A percentile compares a stretch with the other conserved stretches of the same genome.
phyloP scores from a whole-genome alignment of 2,888 invertebrate genomes.

The Metallyticus violacea region DNA sequence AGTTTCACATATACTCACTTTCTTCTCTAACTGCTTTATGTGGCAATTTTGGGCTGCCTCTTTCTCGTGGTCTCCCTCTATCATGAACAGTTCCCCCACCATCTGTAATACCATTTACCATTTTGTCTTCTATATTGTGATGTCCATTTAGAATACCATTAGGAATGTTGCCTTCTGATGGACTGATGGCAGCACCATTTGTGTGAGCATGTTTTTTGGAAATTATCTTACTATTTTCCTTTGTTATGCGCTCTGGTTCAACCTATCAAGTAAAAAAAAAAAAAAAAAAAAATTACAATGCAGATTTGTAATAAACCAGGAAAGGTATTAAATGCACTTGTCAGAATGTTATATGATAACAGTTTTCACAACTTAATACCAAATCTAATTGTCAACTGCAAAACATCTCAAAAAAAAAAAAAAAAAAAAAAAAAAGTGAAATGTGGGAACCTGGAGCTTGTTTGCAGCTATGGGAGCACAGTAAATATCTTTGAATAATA shows the following conservation, averaged over 20 bases:
- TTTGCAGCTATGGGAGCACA: too few species aligned
- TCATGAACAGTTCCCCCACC: background rate
- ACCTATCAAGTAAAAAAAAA: slow-evolving; percentile 23
- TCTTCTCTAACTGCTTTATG: background rate
- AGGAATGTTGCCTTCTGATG: background rate
- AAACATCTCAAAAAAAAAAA: too few species aligned
- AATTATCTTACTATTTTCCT: background rate
- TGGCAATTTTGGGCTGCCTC: slow-evolving; percentile 10
- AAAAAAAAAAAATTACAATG: background rate
- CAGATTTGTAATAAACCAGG: too few species aligned
- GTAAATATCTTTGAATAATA: too few species aligned
- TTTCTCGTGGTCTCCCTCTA: slow-evolving; percentile 13
- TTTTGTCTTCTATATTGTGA: background rate
- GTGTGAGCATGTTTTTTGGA: background rate
- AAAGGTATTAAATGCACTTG: too few species aligned
- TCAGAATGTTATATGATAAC: too few species aligned
- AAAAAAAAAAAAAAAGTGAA: too few species aligned
- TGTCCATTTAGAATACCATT: background rate
- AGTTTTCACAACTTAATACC: too few species aligned
- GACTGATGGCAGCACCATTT: background rate
- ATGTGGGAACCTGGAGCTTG: too few species aligned
- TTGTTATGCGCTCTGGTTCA: slow-evolving; percentile 16
- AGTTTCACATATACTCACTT: background rate
- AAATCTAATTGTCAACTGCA: too few species aligned
- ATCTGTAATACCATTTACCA: background rate